A percentile compares a stretch with the other conserved stretches of the same genome.
phyloP scores from a whole-genome alignment of 2,888 invertebrate genomes.

The Hemistola chrysoprasaria region DNA sequence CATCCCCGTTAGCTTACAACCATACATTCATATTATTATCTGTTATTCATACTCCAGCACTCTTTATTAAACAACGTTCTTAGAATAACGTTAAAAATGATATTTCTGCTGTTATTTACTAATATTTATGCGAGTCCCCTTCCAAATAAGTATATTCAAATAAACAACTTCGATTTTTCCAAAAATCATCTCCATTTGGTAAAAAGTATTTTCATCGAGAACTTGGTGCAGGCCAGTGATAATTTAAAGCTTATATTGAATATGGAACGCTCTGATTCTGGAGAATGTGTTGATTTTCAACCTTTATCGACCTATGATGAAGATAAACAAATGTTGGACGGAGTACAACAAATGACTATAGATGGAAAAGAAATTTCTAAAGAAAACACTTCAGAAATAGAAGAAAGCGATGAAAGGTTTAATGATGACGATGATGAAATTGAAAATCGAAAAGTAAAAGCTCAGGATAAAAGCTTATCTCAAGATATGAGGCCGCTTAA shows the following conservation, averaged over 20 bases:
- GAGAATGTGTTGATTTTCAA: constrained; percentile 7
- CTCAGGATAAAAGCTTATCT: no score
- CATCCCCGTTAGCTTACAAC: no score
- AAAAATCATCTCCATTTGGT: constrained; percentile 23
- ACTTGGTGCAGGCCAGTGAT: constrained; percentile 39
- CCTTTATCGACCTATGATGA: constrained; percentile 1
- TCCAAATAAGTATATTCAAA: constrained; percentile 24
- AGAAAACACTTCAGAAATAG: no score
- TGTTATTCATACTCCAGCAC: constrained; percentile 14
- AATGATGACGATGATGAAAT: no score
- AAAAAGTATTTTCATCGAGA: constrained; percentile 36
- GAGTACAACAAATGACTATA: no score
- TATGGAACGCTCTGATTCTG: constrained; percentile 25
- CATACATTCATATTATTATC: no score
- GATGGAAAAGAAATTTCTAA: no score
- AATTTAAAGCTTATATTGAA: constrained; percentile 36
- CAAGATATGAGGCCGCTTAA: no score
- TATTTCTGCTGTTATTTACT: constrained; percentile 13
- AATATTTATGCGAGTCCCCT: constrained; percentile 13
- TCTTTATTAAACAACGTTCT: neutral
- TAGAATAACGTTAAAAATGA: constrained; percentile 14
- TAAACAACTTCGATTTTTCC: constrained; percentile 26
- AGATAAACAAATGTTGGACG: neutral
- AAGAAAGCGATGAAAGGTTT: no score
- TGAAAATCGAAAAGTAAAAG: no score